Evolutionary conservation across 2,888 invertebrate genomes (phyloP), one percentile per base, ranked within the genome.

Genomic region (Tetranychus piercei): DNA sequence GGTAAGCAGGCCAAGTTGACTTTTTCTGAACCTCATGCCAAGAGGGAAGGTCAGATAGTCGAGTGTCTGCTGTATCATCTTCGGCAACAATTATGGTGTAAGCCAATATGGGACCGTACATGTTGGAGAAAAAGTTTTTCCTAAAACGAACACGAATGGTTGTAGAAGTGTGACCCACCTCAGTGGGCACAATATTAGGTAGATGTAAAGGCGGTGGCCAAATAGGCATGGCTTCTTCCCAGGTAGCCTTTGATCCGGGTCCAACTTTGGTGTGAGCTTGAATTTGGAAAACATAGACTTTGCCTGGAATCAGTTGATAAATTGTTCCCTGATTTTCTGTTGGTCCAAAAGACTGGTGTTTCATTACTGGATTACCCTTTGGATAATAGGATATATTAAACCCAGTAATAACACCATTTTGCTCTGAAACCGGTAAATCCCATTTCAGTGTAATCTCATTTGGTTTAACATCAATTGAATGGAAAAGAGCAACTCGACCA

Each of bases 1-100:
- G 93, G 84, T 93, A 94, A n/a, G 94, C 92, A 77, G 94, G 90
- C 94, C 94, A 94, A 55, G 89, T 85, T 74, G 89, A 89, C 83
- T 90, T 91, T 69, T 88, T 88, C 82, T 92, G 92, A 71, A 94
- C 94, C 82, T 93, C 92, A 78, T 88, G 86, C 94, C 95, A 95
- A 78, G 91, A 89, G 1, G 92, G 92, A 88, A 94, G 90, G 34
- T 76, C 76, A 22, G 71, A 22, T 9, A 64, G 55, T 23, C 55
- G 72, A 45, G 55, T 70, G 23, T 70, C 23, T 18, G 6, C 20
- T 15, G 44, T n/a, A 64, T 76, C 89, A 82, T 92, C 91, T 84
- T 93, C 93, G 20, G 90, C 90, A 73, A 94, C 91, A 80, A 95
- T 90, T 75, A 95, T 88, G 74, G 93, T 89, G 83, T 94, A 95